These are phyloP conservation scores for Alauda arvensis DNA, from an alignment of 2,797 vertebrate genomes.

Conservation along the genomic window DNA sequence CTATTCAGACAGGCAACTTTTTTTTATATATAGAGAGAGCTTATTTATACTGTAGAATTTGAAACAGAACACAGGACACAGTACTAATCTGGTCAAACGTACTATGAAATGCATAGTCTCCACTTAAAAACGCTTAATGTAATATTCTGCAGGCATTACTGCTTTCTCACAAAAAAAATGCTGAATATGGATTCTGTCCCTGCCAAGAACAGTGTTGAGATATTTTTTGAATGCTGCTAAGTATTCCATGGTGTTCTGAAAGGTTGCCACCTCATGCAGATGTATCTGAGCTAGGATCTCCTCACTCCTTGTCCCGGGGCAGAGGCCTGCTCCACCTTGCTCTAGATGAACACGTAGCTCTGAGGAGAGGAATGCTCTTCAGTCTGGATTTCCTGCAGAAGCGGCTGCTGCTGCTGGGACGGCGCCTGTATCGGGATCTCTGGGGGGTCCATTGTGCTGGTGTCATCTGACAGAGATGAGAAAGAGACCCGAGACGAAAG, in stretches of 20 bases:
- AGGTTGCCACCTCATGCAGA: constrained; percentile 87
- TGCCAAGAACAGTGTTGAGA: constrained; percentile 77
- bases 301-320: constrained; percentile 55
- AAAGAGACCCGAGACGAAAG: constrained; percentile 87
- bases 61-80: constrained; percentile 86
- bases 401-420: constrained; percentile 68
- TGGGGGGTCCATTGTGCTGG: constrained; percentile 83
- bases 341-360: constrained; percentile 83
- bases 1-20: constrained; percentile 84
- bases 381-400: constrained; percentile 67
- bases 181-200: constrained; percentile 71
- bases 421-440: constrained; percentile 70
- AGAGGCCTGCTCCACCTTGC: constrained; percentile 83
- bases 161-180: constrained; percentile 73
- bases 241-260: constrained; percentile 65
- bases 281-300: constrained; percentile 64
- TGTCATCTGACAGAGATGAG: constrained; percentile 76
- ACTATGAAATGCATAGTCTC: constrained; percentile 83
- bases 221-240: constrained; percentile 67
- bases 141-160: constrained; percentile 75
- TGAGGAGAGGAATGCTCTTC: constrained; percentile 78
- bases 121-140: constrained; percentile 72
- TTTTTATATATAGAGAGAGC: constrained; percentile 80
- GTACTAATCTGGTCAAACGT: constrained; percentile 82
- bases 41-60: constrained; percentile 93